These are phyloP conservation scores for Myathropa florea DNA, from an alignment of 2,888 invertebrate species.

Conservation along the genomic window DNA sequence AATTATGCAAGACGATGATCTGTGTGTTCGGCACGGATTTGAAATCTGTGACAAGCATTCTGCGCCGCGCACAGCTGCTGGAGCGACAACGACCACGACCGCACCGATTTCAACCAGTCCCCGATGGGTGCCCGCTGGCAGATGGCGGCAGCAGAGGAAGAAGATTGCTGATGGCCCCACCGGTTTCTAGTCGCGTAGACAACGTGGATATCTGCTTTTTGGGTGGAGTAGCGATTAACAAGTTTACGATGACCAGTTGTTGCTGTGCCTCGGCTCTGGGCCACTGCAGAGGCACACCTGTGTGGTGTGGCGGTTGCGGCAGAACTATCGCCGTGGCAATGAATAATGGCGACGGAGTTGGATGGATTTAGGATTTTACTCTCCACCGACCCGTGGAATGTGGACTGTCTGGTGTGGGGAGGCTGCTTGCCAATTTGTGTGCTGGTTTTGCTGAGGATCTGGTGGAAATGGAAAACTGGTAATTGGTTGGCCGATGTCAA, in stretches of 20 bases:
- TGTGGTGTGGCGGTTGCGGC: not conserved
- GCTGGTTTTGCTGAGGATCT: not conserved
- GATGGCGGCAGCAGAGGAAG: not conserved
- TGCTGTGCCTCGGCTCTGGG: not conserved
- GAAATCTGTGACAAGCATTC: conserved; percentile 47
- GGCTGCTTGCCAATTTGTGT: conserved; percentile 36
- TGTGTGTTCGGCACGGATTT: not conserved
- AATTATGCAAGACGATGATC: conserved; percentile 64
- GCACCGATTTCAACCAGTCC: conserved; percentile 48
- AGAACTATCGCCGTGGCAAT: conserved; percentile 30
- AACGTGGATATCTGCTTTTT: conserved; percentile 61
- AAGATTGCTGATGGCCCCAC: conserved; percentile 31
- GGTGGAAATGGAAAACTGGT: conserved; percentile 13
- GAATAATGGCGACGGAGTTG: conserved; percentile 27
- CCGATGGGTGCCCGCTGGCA: not conserved
- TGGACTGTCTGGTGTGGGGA: conserved; percentile 38
- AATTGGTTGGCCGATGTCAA: conserved; percentile 5
- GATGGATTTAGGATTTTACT: conserved; percentile 23
- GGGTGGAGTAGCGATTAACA: conserved; percentile 67
- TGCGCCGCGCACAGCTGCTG: conserved; percentile 23
- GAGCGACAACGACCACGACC: conserved; percentile 4
- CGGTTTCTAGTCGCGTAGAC: conserved; percentile 41
- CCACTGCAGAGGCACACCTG: conserved; percentile 44
- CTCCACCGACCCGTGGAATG: conserved; percentile 50
- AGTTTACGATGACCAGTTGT: conserved; percentile 59